These are phyloP conservation scores for Falco peregrinus DNA, from an alignment of 2,797 vertebrate genomes.

Conservation along the genomic window DNA sequence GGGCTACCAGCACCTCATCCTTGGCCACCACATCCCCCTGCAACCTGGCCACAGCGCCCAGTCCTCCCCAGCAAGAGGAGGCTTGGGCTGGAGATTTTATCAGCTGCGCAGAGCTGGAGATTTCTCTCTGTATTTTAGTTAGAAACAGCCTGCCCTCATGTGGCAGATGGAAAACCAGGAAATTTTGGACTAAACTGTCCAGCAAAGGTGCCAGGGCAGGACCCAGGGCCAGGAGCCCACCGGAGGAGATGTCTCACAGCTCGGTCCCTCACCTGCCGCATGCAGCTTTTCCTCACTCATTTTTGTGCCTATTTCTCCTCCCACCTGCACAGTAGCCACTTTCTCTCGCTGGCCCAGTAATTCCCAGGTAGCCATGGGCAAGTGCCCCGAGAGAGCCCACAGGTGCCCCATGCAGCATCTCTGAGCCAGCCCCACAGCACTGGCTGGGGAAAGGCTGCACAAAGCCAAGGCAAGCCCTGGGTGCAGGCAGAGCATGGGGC, in stretches of 20 bases:
- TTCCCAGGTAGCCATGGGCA: accelerated
- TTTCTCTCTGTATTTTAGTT: not conserved
- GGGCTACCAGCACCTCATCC: accelerated
- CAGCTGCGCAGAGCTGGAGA: not conserved
- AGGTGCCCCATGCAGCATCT: not conserved
- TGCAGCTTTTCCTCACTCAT: not conserved
- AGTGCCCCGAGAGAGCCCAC: not conserved
- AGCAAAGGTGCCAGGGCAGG: accelerated
- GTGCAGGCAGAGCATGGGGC: accelerated
- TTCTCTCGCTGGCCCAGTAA: not conserved
- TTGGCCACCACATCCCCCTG: accelerated
- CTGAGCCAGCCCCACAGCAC: not conserved
- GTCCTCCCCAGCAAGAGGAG: not conserved
- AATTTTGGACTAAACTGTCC: not conserved
- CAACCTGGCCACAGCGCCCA: not conserved
- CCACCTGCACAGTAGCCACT: not conserved
- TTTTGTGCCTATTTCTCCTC: not conserved
- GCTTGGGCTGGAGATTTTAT: not conserved
- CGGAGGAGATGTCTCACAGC: not conserved
- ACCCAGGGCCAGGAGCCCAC: not conserved
- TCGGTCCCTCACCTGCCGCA: not conserved
- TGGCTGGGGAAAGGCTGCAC: accelerated
- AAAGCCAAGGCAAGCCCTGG: not conserved
- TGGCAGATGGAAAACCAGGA: constrained; percentile 54
- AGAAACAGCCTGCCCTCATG: constrained; percentile 78